Evolutionary conservation across 2,797 vertebrate genomes (phyloP).

Genomic region (Pseudocheirus occidentalis): DNA sequence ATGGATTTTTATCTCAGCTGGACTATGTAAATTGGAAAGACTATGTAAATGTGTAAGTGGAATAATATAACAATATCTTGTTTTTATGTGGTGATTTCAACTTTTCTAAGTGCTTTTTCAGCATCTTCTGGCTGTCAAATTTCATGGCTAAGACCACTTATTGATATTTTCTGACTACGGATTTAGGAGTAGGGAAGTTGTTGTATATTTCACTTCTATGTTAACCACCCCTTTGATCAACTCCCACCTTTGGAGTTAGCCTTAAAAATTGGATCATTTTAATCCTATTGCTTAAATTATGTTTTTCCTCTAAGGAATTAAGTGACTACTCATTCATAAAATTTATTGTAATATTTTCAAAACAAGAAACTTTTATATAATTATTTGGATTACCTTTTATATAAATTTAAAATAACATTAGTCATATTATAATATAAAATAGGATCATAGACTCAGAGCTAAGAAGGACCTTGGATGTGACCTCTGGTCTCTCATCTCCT

Average conservation of each 20-base stretch:
- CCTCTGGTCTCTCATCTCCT: neutral
- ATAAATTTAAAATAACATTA: slow-evolving; percentile 17
- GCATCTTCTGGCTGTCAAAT: neutral
- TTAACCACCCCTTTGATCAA: slow-evolving; percentile 1
- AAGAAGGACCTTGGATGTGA: neutral
- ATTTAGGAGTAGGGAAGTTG: neutral
- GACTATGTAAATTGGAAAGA: neutral
- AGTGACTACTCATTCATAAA: neutral
- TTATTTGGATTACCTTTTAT: slow-evolving; percentile 26
- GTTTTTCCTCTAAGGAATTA: neutral
- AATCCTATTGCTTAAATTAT: slow-evolving; percentile 6
- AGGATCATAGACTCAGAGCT: neutral
- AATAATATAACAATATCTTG: neutral
- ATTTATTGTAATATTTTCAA: neutral
- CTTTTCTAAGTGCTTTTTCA: neutral
- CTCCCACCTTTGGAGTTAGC: neutral
- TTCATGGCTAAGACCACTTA: neutral
- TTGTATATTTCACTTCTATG: neutral
- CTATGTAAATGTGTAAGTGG: no score
- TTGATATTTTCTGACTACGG: neutral
- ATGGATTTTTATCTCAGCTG: slow-evolving; percentile 11
- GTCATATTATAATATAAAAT: neutral
- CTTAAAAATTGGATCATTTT: neutral
- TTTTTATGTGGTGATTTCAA: neutral
- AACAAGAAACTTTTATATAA: slow-evolving; percentile 7